Base-by-base conservation (phyloP, 2,113 vertebrate species). In the Haliaeetus leucogaster region DNA sequence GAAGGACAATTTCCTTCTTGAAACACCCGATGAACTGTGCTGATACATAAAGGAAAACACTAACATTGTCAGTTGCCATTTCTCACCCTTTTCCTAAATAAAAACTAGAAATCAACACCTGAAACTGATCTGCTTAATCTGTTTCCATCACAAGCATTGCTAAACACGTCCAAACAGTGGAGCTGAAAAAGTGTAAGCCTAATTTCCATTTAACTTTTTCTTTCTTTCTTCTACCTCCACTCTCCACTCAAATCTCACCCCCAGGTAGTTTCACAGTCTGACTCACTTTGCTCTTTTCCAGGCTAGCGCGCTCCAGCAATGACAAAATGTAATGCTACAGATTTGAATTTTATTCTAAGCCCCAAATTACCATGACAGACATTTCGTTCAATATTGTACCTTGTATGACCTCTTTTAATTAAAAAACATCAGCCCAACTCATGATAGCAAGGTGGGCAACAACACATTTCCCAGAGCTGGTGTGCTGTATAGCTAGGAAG, bases 241-340 rank as follows among this genome's bases (percentile, higher is more conserved):
- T 84, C 70, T 85, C 48, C 61, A 84, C 42, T 87, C 78, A 91
- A 79, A 72, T 82, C 66, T 95, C 48, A 82, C 86, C 61, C 50
- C 58, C 58, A 62, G 53, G 66, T n/a, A 63, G 40, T 91, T 95
- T 97, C 90, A 91, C 65, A 63, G 3, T 29, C n/a, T 86, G 65
- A 91, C 68, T 95, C 89, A 89, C 45, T 79, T 95, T n/a, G 53
- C 48, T 65, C 72, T 85, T 74, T 94, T 70, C 77, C 73, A 84
- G 82, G 48, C 76, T n/a, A 40, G 38, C 2, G 7, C 92, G 74
- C 65, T 65, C 61, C 80, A 72, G 73, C 48, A 82, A 87, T 3
- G 13, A 81, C 52, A 74, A 78, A 52, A 74, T 20, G 21, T 9
- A 73, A 76, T 19, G 34, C 52, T 74, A 84, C 48, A 74, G 52